Conservation (phyloP, 2,113 vertebrate species). For the Potamarius usumacintae region DNA sequence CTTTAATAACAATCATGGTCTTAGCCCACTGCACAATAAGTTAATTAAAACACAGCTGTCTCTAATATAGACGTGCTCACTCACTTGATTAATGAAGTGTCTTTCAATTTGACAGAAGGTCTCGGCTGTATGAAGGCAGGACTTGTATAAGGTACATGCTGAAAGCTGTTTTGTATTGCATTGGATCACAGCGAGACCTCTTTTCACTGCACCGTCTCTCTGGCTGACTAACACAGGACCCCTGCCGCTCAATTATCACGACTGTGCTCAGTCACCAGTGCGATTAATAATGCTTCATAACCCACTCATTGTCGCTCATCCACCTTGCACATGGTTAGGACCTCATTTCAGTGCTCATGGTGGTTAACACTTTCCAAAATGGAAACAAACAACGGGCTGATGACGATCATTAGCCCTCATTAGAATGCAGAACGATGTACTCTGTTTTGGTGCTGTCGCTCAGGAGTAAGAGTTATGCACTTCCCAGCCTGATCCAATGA, state of each 20-base stretch:
- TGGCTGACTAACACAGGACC: conserved; percentile 48
- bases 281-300: conserved; percentile 48
- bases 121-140: conserved; percentile 18
- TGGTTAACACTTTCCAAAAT: conserved; percentile 38
- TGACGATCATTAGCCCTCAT: conserved; percentile 28
- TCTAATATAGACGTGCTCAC: conserved; percentile 36
- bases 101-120: conserved; percentile 14
- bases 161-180: conserved; percentile 29
- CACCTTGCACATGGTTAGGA: conserved; percentile 43
- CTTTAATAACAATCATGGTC: conserved; percentile 52
- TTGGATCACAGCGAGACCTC: conserved; percentile 27
- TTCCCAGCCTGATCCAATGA: not conserved
- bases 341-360: conserved; percentile 24
- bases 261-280: conserved; percentile 45
- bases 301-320: conserved; percentile 38
- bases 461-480: not conserved
- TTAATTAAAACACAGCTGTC: conserved; percentile 52
- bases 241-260: conserved; percentile 45
- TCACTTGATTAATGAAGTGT: conserved; percentile 49
- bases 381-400: conserved; percentile 42
- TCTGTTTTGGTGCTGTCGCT: not conserved
- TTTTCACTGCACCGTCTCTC: conserved; percentile 30
- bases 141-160: conserved; percentile 30
- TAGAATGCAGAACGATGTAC: conserved; percentile 17
- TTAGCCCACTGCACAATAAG: conserved; percentile 34